Base-by-base conservation (phyloP, 2,113 vertebrate genomes). In the Scolopax mira region DNA sequence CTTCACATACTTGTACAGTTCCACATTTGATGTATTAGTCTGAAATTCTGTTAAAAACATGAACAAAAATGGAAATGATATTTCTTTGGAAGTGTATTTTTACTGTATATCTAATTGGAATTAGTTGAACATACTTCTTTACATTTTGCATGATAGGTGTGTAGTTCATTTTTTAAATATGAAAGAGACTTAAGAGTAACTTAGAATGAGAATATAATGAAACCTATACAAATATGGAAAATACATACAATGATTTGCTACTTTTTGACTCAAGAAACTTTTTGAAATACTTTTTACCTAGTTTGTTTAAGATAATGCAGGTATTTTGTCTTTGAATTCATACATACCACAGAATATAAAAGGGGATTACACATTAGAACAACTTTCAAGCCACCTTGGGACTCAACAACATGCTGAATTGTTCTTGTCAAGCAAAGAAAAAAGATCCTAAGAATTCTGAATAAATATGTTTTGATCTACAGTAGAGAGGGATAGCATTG, bases 21-120 rank as follows among this genome's bases (percentile, higher is more conserved):
- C 97, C 91, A 94, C 96, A 95, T 97, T 98, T 98, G 97, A 97
- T 98, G 98, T 97, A 97, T 94, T 98, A 97, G 97, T 98, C 96
- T 97, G 97, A 87, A 95, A 93, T 96, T 98, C 95, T 98, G 98
- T 97, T 97, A 97, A 96, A 97, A 98, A 98, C 97, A 95, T 98
- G 96, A 97, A 97, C 97, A 97, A 97, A 97, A 97, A 97, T 97
- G 96, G 96, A 97, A 97, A 97, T 97, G 93, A 96, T 94, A 95
- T 96, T 97, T 96, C 96, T 97, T 96, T 97, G 96, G 92, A 96
- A 96, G 96, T 96, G 95, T 96, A 97, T 97, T 97, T 97, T 97
- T 97, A 86, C 91, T 96, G 95, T 96, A 90, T 96, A 95, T 84
- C 96, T 97, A 85, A 96, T 94, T 96, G 96, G 96, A 96, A 85